Conservation (phyloP, 2,113 vertebrate species). For the Osmerus eperlanus region DNA sequence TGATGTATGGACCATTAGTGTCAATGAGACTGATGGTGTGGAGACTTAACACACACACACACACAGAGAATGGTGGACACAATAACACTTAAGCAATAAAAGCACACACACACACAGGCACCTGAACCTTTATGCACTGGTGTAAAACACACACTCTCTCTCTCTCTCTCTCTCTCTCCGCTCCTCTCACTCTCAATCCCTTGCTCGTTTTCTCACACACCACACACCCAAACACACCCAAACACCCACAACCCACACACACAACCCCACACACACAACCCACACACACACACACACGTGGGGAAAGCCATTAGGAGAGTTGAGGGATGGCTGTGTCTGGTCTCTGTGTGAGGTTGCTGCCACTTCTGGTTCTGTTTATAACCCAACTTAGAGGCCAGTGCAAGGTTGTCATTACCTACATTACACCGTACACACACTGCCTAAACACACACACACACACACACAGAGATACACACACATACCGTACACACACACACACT, state of each 20-base stretch:
- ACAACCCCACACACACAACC: constrained; percentile 14
- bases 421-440: constrained; percentile 17
- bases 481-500: background rate
- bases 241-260: background rate
- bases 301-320: too few species aligned
- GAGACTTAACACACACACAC: background rate
- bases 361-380: too few species aligned
- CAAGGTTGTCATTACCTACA: constrained; percentile 63
- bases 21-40: constrained; percentile 4
- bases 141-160: too few species aligned
- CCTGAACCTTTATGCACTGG: too few species aligned
- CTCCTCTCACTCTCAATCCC: too few species aligned
- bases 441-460: constrained; percentile 6
- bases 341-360: too few species aligned
- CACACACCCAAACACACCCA: too few species aligned
- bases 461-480: background rate
- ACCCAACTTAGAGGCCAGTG: constrained; percentile 32
- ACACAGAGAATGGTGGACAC: background rate
- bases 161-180: too few species aligned
- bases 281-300: constrained; percentile 18
- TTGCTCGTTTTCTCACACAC: too few species aligned
- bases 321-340: too few species aligned
- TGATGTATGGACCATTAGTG: background rate
- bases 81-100: background rate
- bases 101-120: too few species aligned